Conservation (phyloP, 1,140 invertebrate genomes). For the Argopecten irradians region DNA sequence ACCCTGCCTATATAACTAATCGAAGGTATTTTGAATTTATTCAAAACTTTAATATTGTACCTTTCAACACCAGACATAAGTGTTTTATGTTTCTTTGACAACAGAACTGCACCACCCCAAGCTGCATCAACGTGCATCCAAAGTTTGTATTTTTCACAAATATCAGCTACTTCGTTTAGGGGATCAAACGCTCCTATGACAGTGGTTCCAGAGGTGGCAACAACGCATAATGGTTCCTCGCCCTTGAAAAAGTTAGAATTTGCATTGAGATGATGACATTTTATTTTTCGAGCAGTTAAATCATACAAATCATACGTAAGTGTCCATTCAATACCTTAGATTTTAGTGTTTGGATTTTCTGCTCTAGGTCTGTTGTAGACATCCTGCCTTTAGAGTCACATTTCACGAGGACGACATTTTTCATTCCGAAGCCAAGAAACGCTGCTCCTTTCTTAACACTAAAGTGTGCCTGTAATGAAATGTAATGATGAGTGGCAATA, state of each 20-base stretch:
- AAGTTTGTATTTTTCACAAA: slow-evolving; percentile 94
- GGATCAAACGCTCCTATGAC: slow-evolving; percentile 93
- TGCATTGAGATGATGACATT: not conserved
- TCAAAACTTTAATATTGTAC: slow-evolving; percentile 80
- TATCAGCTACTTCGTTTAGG: slow-evolving; percentile 93
- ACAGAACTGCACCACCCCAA: slow-evolving; percentile 95
- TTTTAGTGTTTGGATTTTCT: slow-evolving; percentile 89
- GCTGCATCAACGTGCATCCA: slow-evolving; percentile 99
- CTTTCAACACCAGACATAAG: slow-evolving; percentile 93
- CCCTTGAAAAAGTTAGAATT: slow-evolving; percentile 82
- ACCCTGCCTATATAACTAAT: too few species aligned
- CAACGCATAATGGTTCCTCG: slow-evolving; percentile 96
- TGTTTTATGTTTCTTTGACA: slow-evolving; percentile 93
- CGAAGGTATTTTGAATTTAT: too few species aligned
- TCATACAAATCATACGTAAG: not conserved
- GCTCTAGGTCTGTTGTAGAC: slow-evolving; percentile 92
- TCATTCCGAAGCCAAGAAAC: slow-evolving; percentile 94
- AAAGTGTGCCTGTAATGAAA: slow-evolving; percentile 95
- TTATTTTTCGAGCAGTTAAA: not conserved
- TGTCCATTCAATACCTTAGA: slow-evolving; percentile 77
- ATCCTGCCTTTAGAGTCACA: slow-evolving; percentile 92
- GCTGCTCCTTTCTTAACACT: slow-evolving; percentile 96
- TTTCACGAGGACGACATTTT: slow-evolving; percentile 94
- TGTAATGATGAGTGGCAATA: too few species aligned
- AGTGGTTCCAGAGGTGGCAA: slow-evolving; percentile 95